Conservation (phyloP, 2,888 invertebrate species). For the Isoperla grammatica region DNA sequence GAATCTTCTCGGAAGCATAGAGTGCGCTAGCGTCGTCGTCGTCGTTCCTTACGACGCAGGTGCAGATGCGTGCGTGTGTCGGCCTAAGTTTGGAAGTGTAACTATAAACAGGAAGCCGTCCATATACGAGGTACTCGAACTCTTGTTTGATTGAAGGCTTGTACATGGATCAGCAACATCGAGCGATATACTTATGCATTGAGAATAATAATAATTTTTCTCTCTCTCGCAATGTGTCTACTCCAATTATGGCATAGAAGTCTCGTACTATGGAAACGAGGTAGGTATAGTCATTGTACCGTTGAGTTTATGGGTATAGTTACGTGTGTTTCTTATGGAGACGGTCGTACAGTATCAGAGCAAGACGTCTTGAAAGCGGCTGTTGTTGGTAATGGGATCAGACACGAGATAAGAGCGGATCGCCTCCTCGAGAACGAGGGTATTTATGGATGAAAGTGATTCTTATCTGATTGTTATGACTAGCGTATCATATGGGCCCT, state of each 20-base stretch:
- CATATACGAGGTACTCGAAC: conserved; percentile 15
- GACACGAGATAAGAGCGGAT: conserved; percentile 11
- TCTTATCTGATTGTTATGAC: no score
- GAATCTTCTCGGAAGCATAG: background rate
- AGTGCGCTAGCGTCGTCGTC: no score
- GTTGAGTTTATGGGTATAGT: background rate
- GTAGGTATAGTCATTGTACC: background rate
- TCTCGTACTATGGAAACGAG: background rate
- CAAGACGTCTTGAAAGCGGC: conserved; percentile 1
- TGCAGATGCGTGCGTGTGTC: background rate
- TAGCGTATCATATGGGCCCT: no score
- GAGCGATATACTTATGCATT: conserved; percentile 12
- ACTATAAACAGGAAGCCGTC: no score
- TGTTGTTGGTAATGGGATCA: conserved; percentile 9
- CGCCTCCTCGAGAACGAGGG: no score
- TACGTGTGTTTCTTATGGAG: conserved; percentile 1
- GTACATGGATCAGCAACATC: conserved; percentile 8
- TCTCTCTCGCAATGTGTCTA: background rate
- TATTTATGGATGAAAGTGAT: no score
- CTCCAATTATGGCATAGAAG: conserved; percentile 12
- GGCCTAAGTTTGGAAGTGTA: background rate
- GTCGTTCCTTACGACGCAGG: background rate
- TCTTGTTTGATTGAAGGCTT: conserved; percentile 16
- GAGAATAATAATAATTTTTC: conserved; percentile 5
- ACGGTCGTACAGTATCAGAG: background rate